phyloP scores from a whole-genome alignment of 1,140 invertebrate species.

The Rhyzopertha dominica region DNA sequence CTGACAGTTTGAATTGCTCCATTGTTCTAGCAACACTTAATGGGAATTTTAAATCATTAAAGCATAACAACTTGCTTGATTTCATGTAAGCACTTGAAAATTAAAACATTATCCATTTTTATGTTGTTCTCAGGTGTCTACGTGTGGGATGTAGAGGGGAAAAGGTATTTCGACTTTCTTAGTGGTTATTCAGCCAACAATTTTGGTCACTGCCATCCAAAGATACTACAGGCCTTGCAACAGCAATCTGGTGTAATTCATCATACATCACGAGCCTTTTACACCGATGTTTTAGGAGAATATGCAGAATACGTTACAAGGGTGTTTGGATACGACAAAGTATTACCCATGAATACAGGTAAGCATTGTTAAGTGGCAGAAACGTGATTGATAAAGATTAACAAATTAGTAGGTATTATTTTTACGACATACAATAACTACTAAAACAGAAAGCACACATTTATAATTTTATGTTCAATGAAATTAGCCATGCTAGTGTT shows the following conservation, averaged over 20 bases:
- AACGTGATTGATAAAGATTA: neutral
- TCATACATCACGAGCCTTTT: constrained; percentile 87
- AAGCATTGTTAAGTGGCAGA: no score
- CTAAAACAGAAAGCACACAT: no score
- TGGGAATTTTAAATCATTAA: no score
- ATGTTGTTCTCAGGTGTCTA: constrained; percentile 61
- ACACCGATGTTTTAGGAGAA: constrained; percentile 85
- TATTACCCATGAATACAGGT: constrained; percentile 95
- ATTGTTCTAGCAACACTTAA: no score
- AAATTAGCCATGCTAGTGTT: no score
- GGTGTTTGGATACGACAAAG: constrained; percentile 90
- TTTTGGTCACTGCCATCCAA: constrained; percentile 97
- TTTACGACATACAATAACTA: no score
- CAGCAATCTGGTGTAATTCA: constrained; percentile 64
- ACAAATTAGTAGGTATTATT: neutral
- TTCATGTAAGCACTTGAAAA: neutral
- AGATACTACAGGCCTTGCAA: constrained; percentile 77
- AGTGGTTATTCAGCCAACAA: constrained; percentile 97
- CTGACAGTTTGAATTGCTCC: no score
- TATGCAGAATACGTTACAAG: constrained; percentile 91
- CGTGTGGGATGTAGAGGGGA: constrained; percentile 96
- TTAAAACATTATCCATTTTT: neutral
- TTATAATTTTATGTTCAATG: no score
- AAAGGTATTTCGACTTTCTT: constrained; percentile 91
- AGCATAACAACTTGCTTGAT: no score